Evolutionary conservation across 1,140 invertebrate genomes (phyloP).

Genomic region (Spodoptera litura): DNA sequence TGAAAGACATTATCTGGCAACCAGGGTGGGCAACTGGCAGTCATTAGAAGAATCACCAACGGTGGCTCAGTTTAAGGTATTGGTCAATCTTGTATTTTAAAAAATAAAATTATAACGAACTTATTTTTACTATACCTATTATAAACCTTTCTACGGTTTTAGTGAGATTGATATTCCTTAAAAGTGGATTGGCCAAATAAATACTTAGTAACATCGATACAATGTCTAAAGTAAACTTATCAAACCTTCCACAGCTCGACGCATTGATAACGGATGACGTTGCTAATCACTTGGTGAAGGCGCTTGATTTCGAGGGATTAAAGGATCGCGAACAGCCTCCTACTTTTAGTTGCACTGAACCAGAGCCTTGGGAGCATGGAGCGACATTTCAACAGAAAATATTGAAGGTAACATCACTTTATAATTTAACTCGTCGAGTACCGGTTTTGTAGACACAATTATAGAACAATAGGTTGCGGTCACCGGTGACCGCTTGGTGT

Average conservation of each 20-base stretch:
- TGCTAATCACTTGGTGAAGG: slow-evolving; percentile 72
- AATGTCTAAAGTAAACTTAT: neutral
- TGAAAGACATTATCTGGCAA: slow-evolving; percentile 65
- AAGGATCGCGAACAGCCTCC: slow-evolving; percentile 48
- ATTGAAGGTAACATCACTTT: slow-evolving; percentile 63
- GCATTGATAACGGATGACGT: slow-evolving; percentile 76
- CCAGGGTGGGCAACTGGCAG: slow-evolving; percentile 73
- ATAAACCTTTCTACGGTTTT: too few relatives aligned
- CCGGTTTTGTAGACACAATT: too few relatives aligned
- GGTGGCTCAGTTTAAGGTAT: slow-evolving; percentile 67
- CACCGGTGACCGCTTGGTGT: too few relatives aligned
- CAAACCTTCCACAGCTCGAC: slow-evolving; percentile 59
- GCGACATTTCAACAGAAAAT: slow-evolving; percentile 68
- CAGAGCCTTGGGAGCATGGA: slow-evolving; percentile 67
- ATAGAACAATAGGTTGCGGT: too few relatives aligned
- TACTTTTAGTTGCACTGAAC: slow-evolving; percentile 57
- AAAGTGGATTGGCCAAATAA: too few relatives aligned
- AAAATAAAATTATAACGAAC: too few relatives aligned
- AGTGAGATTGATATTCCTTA: too few relatives aligned
- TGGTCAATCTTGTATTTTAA: neutral
- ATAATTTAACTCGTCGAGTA: too few relatives aligned
- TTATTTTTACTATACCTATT: too few relatives aligned
- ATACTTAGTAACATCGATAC: neutral
- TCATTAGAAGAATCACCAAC: slow-evolving; percentile 56
- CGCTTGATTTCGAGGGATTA: slow-evolving; percentile 60